Base-by-base conservation (phyloP, 2,113 vertebrate species). In the Plotosus lineatus region DNA sequence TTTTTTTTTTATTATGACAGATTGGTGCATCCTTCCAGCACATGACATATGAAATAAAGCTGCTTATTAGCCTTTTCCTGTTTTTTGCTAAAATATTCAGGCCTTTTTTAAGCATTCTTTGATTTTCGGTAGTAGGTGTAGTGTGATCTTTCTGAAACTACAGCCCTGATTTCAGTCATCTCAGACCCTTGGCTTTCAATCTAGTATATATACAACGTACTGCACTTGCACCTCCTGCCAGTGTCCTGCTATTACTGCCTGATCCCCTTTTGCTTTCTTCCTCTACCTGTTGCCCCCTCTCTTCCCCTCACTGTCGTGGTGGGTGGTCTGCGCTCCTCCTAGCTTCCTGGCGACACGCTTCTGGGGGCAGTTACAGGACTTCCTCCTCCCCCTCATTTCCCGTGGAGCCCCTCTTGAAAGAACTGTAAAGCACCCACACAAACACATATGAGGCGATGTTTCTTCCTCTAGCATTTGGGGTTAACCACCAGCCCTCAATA, bases 291-390 rank as follows among this genome's bases (percentile, higher is more conserved):
- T 79, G 56, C 60, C 74, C 75, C 44, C 82, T 79, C 78, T 82
- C 78, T 82, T 84, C 86, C 79, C 48, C 71, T 38, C 26, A 74
- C 75, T 60, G 53, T 90, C 89, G 88, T 79, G 87, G 90, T 94
- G 93, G 92, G 93, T 94, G 93, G 93, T 93, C 93, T 90, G 83
- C 75, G 89, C 90, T 91, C 88, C 86, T 82, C 89, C 88, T 85
- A 86, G 87, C 88, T 86, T 86, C 75, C 88, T 87, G 84, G 83
- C 79, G 82, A 83, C 86, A 86, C 81, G 86, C 86, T 91, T 88
- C 81, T 80, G 85, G 87, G 88, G 86, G 87, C 85, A 87, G 88
- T 90, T 89, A 91, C 84, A 87, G 83, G 83, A 82, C 88, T 92
- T 93, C 91, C 91, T 83, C 82, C 78, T 80, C 89, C 73, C 86